Percentiles rank a stretch among this genome's conserved stretches.
phyloP scores from a whole-genome alignment of 1,140 invertebrate species.

The Andricus grossulariae region DNA sequence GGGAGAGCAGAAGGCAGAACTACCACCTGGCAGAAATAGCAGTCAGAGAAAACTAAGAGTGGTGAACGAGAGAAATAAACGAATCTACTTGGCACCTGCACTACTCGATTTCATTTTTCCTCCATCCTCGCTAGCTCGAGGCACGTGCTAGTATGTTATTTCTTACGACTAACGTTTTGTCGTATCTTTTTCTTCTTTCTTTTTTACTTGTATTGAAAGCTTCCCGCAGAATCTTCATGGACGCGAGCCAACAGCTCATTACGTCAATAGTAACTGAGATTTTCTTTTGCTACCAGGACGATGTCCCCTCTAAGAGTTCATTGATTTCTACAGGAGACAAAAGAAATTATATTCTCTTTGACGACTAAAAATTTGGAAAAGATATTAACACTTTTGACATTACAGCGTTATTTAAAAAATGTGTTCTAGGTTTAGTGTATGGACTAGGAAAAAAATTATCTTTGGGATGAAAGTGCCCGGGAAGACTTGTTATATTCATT shows the following conservation, averaged over 20 bases:
- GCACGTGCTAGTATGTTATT: slow-evolving; percentile 26
- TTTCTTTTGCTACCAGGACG: slow-evolving; percentile 4
- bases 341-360: no score
- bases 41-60: slow-evolving; percentile 31
- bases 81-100: slow-evolving; percentile 60
- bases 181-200: slow-evolving; percentile 37
- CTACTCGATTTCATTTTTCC: slow-evolving; percentile 32
- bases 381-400: no score
- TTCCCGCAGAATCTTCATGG: slow-evolving; percentile 42
- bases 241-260: slow-evolving; percentile 50
- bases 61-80: slow-evolving; percentile 50
- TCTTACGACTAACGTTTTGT: neutral
- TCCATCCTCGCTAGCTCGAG: slow-evolving; percentile 30
- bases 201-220: slow-evolving; percentile 39
- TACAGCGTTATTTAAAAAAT: no score
- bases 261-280: slow-evolving; percentile 42
- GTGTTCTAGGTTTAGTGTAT: no score
- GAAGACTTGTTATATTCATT: no score
- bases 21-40: slow-evolving; percentile 29
- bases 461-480: no score
- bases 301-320: neutral
- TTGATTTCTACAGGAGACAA: no score
- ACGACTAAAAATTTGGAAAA: no score
- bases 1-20: slow-evolving; percentile 51
- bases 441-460: no score